Conservation (phyloP, 2,113 vertebrate species). For the Salvelinus fontinalis region DNA sequence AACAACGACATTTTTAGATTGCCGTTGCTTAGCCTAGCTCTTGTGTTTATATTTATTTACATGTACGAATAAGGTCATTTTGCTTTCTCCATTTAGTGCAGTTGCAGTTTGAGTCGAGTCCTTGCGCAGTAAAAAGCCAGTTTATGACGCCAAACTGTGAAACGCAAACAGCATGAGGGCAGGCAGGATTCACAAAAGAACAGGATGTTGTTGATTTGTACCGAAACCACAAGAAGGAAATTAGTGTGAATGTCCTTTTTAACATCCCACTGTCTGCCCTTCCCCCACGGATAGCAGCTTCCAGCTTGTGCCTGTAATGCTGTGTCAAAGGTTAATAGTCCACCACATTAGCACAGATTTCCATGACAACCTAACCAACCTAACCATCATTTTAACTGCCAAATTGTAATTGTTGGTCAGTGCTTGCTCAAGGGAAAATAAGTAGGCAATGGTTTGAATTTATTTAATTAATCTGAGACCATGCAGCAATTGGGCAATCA, state of each 20-base stretch:
- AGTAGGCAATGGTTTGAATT: neutral
- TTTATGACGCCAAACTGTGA: slow-evolving; percentile 63
- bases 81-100: slow-evolving; percentile 60
- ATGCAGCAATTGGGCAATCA: neutral
- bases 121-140: slow-evolving; percentile 30
- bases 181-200: slow-evolving; percentile 87
- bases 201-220: slow-evolving; percentile 97
- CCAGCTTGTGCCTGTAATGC: slow-evolving; percentile 62
- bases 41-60: neutral
- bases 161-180: slow-evolving; percentile 73
- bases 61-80: slow-evolving; percentile 47
- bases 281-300: slow-evolving; percentile 41
- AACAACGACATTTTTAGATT: too few relatives aligned
- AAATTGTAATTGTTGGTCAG: slow-evolving; percentile 52
- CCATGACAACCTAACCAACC: slow-evolving; percentile 68
- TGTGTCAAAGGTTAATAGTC: slow-evolving; percentile 77
- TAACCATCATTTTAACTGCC: slow-evolving; percentile 50
- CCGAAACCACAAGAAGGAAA: slow-evolving; percentile 92
- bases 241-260: slow-evolving; percentile 92
- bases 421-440: neutral
- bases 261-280: slow-evolving; percentile 75
- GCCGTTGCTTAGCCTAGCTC: too few relatives aligned
- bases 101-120: slow-evolving; percentile 60
- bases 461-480: neutral
- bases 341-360: slow-evolving; percentile 61